These are phyloP conservation scores for Heliconius sara DNA, from an alignment of 2,888 invertebrate species.

Conservation along the genomic window DNA sequence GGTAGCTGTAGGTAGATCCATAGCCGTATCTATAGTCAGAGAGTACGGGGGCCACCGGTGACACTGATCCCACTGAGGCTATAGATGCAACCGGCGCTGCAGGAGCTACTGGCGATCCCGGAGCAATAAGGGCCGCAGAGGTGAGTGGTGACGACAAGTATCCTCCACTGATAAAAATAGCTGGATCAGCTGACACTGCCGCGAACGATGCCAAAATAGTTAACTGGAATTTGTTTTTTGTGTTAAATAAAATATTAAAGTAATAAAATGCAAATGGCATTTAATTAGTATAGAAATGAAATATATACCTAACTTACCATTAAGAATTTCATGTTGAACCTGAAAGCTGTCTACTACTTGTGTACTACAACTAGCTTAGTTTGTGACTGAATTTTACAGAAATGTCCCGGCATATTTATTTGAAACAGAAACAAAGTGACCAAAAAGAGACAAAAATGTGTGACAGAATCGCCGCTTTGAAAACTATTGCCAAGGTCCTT, in stretches of 20 bases:
- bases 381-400: constrained; percentile 40
- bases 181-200: constrained; percentile 57
- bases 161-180: constrained; percentile 55
- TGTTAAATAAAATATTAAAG: not conserved
- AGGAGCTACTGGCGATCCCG: constrained; percentile 49
- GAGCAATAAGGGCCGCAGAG: constrained; percentile 51
- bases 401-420: constrained; percentile 66
- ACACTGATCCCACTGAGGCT: constrained; percentile 47
- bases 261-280: not conserved
- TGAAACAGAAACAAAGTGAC: constrained; percentile 60
- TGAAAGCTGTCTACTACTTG: constrained; percentile 37
- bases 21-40: constrained; percentile 61
- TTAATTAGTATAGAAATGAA: not conserved
- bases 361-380: constrained; percentile 30
- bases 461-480: constrained; percentile 64
- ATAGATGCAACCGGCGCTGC: constrained; percentile 43
- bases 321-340: constrained; percentile 40
- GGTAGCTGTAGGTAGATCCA: constrained; percentile 57
- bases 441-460: constrained; percentile 57
- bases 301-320: constrained; percentile 44
- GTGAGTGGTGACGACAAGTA: constrained; percentile 48
- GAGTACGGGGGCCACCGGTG: constrained; percentile 50
- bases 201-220: constrained; percentile 56
- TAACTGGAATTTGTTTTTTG: constrained; percentile 54
- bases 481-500: constrained; percentile 67